Evolutionary conservation across 2,888 invertebrate genomes (phyloP), one percentile per base, ranked within the genome.

Genomic region (Acronicta alni): DNA sequence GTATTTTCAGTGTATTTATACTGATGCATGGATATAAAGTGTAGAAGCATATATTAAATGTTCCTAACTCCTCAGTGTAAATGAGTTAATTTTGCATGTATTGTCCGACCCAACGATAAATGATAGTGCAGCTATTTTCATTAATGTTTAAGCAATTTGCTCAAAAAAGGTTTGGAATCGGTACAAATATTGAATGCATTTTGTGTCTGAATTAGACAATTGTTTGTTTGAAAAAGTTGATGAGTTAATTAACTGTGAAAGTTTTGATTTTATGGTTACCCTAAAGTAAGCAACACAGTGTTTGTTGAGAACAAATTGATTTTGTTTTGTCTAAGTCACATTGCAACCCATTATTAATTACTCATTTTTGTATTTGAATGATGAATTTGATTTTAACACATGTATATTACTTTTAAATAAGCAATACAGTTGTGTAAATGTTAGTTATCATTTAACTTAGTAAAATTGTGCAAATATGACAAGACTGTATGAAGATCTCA

Each of bases 251-350:
- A 72, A 72, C 72, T 72, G 69, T 77, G 68, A 82, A 75, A 79
- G 75, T 75, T 80, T 71, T 81, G 73, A 80, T 84, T 82, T 78
- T 81, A 85, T 85, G 82, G 89, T 91, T 91, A 91, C 89, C 88
- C 80, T 77, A 72, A 80, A 69, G 69, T 80, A 81, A 85, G 80
- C 80, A 79, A 74, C 60, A 65, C 78, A 80, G 77, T 85, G 78
- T 83, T 84, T 79, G 75, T 84, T 83, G 68, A 80, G 85, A 88
- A 89, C 87, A 90, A 89, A 84, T 83, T 78, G 49, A 80, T 83
- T 84, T 83, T 83, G 83, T 80, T 88, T 83, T 79, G 70, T 85
- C 87, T 90, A 89, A 89, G 90, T 91, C 89, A 89, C 90, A 86
- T 77, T 80, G 83, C 83, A 80, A n/a, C 35, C 45, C 26, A 51